Evolutionary conservation across 2,797 vertebrate genomes (phyloP), one percentile per base, ranked within the genome.

Genomic region (Coreius guichenoti): DNA sequence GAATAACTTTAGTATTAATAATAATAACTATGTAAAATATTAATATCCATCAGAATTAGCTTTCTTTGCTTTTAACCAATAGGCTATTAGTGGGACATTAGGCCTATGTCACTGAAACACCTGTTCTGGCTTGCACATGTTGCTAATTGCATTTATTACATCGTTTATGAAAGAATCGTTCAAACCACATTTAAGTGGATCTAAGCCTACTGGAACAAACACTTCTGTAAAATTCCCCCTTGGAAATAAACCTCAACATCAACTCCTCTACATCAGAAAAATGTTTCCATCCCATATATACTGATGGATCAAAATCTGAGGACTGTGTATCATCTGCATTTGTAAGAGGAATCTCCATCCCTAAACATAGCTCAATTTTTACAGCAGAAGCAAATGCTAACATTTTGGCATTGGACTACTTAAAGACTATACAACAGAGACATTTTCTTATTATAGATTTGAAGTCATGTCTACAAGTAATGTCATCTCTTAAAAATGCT

Each of bases 51-150:
- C 21, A n/a, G 54, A n/a, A 58, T 58, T 56, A 23, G 8, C 8
- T 56, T 23, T 56, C 51, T 23, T n/a, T 58, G 56, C 21, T n/a
- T n/a, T 58, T 11, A 19, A 8, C 51, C 8, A 19, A 56, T 21
- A 43, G 9, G 9, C 43, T 43, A 11, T 45, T 45, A 45, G 43
- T 45, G 43, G 43, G 43, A 45, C 11, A 54, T 21, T 63, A 14
- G 61, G 21, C 21, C 8, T 56, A 31, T 54, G 65, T 76, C 58
- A 85, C 43, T 61, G 26, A 21, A 81, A 86, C 88, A 89, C 82
- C 75, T 89, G 86, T 61, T 43, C 84, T 51, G 72, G 31, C 73
- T 61, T 76, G 74, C 16, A 36, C 7, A 31, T 58, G n/a, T 61
- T 61, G 23, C 23, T 11, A 54, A 54, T 54, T 58, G 54, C 54